Conservation (phyloP, 1,140 invertebrate species). For the Drosophila pandora region DNA sequence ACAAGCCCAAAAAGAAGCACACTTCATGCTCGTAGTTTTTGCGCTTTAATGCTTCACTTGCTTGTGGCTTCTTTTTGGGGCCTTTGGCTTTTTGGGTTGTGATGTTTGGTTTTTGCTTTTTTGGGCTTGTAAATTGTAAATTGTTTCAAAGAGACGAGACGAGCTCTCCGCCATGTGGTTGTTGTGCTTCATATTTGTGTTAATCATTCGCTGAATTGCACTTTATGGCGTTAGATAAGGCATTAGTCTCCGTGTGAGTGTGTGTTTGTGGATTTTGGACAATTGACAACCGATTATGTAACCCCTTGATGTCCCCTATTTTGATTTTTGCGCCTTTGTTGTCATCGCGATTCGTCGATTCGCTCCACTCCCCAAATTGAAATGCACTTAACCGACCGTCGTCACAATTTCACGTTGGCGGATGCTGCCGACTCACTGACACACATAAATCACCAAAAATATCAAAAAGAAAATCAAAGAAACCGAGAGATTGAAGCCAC, state of each 20-base stretch:
- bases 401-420: slow-evolving; percentile 21
- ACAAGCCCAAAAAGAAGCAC: slow-evolving; percentile 43
- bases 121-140: slow-evolving; percentile 57
- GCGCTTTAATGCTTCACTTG: slow-evolving; percentile 57
- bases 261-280: slow-evolving; percentile 34
- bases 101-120: slow-evolving; percentile 18
- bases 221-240: slow-evolving; percentile 73
- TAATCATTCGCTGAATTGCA: slow-evolving; percentile 80
- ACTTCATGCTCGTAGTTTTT: slow-evolving; percentile 60
- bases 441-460: slow-evolving; percentile 44
- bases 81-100: slow-evolving; percentile 6
- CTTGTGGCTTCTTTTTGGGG: slow-evolving; percentile 40
- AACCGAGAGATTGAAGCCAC: slow-evolving; percentile 9
- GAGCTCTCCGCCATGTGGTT: slow-evolving; percentile 44
- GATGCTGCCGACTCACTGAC: slow-evolving; percentile 44
- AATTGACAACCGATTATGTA: slow-evolving; percentile 64
- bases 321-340: slow-evolving; percentile 27
- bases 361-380: slow-evolving; percentile 55
- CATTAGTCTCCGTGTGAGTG: slow-evolving; percentile 16
- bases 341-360: slow-evolving; percentile 40
- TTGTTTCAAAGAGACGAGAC: slow-evolving; percentile 62
- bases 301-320: slow-evolving; percentile 54
- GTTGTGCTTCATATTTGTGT: slow-evolving; percentile 51
- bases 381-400: slow-evolving; percentile 38
- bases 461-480: not conserved